Base-by-base conservation (phyloP, 2,113 vertebrate species). In the Hippopotamus amphibius region DNA sequence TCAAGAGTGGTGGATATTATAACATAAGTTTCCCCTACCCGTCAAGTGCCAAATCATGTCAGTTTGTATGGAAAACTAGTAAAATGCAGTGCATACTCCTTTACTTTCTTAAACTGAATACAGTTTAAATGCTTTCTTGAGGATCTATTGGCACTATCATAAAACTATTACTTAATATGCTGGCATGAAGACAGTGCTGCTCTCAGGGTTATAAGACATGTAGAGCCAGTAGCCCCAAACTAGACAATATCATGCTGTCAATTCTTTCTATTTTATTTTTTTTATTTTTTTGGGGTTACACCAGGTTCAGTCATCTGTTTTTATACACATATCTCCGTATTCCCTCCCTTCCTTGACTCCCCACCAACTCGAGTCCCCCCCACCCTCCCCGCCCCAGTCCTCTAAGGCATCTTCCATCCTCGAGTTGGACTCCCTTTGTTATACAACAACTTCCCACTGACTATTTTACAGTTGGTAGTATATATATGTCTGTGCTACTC, bases 71-170 rank as follows among this genome's bases (percentile, higher is more conserved):
- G 14, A 89, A 76, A 92, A 79, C 76, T 59, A 84, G 50, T 84
- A 90, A 96, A 89, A 74, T 68, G 61, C 21, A 59, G 76, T 59
- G 19, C 16, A 77, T 14, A 92, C 43, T 59, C 26, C 17, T 88
- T 19, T 90, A 48, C 19, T 22, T 83, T 96, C 63, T 94, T 95
- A 90, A 93, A 71, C 16, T 13, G 33, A 87, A 76, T 72, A 81
- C 37, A 76, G 50, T 72, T 94, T 96, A 41, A 55, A 59, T 61
- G 19, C 11, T 74, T 93, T 85, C 43, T 90, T 90, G 61, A 90
- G 30, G 28, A 82, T 95, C 69, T 37, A 87, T 59, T 90, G 21
- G 87, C 3, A 72, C 11, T 19, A 26, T 93, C 24, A 59, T 66
- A 88, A 96, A 72, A 80, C 48, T 43, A 46, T 76, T 19, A 88